phyloP scores from a whole-genome alignment of 2,888 invertebrate species.

The Hymenopus coronatus region DNA sequence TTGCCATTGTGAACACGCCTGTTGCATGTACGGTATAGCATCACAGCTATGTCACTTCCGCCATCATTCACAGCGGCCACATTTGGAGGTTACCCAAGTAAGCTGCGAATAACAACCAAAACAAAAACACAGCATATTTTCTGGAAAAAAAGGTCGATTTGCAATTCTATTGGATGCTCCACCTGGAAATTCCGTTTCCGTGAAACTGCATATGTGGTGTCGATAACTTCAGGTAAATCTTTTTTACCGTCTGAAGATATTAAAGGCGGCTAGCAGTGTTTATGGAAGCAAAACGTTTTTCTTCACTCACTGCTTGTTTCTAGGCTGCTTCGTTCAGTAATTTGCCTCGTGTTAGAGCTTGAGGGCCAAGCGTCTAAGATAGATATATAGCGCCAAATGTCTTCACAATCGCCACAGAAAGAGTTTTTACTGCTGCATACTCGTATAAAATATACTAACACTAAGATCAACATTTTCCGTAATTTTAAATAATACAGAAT shows the following conservation, averaged over 20 bases:
- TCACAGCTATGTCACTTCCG: background rate
- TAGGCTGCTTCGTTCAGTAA: background rate
- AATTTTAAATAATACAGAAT: too few species aligned
- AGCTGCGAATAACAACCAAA: background rate
- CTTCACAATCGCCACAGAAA: background rate
- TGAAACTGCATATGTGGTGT: background rate
- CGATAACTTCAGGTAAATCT: too few species aligned
- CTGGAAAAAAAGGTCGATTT: background rate
- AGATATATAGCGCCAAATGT: background rate
- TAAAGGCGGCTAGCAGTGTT: background rate
- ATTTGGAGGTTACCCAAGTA: background rate
- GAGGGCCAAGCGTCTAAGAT: background rate
- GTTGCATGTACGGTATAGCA: background rate
- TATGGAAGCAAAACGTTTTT: background rate
- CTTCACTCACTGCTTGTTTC: background rate
- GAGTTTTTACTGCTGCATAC: too few species aligned
- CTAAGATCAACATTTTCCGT: too few species aligned
- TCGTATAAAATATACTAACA: too few species aligned
- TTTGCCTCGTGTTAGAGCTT: background rate
- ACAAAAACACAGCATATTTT: background rate
- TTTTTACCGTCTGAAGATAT: too few species aligned
- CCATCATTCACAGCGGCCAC: background rate
- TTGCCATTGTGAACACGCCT: background rate
- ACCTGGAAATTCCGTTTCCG: background rate
- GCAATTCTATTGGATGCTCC: background rate